phyloP scores from a whole-genome alignment of 2,113 vertebrate species.

The Kryptolebias marmoratus region DNA sequence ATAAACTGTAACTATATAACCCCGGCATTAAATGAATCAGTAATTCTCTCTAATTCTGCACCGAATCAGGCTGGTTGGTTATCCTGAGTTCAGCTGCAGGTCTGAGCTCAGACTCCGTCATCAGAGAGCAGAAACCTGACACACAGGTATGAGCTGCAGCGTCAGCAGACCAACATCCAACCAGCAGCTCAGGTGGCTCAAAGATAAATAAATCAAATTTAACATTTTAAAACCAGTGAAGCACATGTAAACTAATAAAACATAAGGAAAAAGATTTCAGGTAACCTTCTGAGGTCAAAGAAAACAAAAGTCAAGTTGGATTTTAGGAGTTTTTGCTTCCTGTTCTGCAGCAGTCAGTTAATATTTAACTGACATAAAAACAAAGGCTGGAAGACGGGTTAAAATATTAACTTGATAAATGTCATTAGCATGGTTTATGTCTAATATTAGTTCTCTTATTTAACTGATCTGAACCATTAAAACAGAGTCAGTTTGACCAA shows the following conservation, averaged over 20 bases:
- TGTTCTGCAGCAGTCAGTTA: background rate
- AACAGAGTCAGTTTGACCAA: too few species aligned
- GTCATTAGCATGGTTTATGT: background rate
- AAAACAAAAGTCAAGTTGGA: background rate
- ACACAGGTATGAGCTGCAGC: background rate
- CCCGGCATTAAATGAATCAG: too few species aligned
- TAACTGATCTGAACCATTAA: too few species aligned
- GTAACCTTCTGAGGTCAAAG: background rate
- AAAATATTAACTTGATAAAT: background rate
- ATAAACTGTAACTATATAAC: too few species aligned
- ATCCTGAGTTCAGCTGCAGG: background rate
- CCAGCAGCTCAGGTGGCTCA: background rate
- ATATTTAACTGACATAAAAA: background rate
- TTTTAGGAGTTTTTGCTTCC: background rate
- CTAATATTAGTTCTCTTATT: background rate
- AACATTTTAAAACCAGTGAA: too few species aligned
- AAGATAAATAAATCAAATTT: too few species aligned
- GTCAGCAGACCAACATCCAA: background rate
- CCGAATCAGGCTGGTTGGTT: too few species aligned
- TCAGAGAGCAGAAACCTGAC: conserved; percentile 19
- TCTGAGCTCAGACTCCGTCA: background rate
- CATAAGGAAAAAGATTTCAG: too few species aligned
- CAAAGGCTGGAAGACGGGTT: background rate
- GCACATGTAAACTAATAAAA: too few species aligned
- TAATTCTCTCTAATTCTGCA: too few species aligned